Evolutionary conservation across 2,797 vertebrate genomes (phyloP), one percentile per base, ranked within the genome.

Genomic region (Emys orbicularis): DNA sequence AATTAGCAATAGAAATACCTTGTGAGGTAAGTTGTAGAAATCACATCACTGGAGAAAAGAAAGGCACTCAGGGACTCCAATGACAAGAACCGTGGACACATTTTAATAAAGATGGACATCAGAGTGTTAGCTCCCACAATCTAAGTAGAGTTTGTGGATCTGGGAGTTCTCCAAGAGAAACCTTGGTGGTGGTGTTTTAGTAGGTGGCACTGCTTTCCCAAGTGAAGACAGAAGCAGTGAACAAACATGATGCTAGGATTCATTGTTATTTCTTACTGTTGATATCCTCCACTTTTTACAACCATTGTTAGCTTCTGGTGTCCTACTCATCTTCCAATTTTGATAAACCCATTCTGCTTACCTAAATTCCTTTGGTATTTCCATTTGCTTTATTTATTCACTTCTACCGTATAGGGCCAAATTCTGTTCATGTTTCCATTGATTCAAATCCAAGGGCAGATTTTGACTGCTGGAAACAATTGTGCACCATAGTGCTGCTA

Each of bases 281-380:
- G 13, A 5, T 31, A n/a, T 83, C 56, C 92, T 81, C 61, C 27
- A 88, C 21, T 94, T 94, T 95, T 93, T 25, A 77, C 16, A 91
- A 90, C 80, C 19, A 81, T 74, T 84, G 37, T 92, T 92, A 85
- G 3, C 47, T 88, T 91, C 77, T 91, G 0, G 0, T 84, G 72
- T 84, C 84, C 94, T 93, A 84, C 92, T 77, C 81, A 90, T 12
- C 44, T 56, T 74, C 84, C 84, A 93, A 86, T 83, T 81, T 74
- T 57, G 68, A 88, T 90, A 90, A 93, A 89, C 2, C 77, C 8
- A 15, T 93, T 91, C 88, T 94, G 85, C 92, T 93, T 95, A 76
- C 34, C 21, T 90, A 93, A 96, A 95, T 96, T 93, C 92, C 82
- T 95, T 85, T 86, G 89, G 84, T 90, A 89, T 85, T 91, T 96